Evolutionary conservation across 1,140 invertebrate genomes (phyloP).

Genomic region (Zaprionus africanus): DNA sequence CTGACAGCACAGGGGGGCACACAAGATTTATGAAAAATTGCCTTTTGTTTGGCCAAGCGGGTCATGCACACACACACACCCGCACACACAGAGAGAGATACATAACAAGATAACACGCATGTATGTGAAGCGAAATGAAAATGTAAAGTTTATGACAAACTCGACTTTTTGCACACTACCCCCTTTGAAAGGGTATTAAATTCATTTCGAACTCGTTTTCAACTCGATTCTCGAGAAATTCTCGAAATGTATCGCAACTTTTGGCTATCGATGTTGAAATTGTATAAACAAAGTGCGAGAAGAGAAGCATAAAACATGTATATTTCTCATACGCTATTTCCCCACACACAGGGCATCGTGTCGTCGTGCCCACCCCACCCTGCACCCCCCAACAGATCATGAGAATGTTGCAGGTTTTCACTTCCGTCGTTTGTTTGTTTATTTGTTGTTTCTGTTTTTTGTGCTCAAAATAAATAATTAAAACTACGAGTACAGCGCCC

Average conservation of each 20-base stretch:
- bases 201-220: neutral
- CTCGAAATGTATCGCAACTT: neutral
- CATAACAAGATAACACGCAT: conserved; percentile 69
- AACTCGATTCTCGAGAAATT: neutral
- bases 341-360: conserved; percentile 7
- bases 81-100: conserved; percentile 19
- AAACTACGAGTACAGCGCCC: conserved; percentile 8
- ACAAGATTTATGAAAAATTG: conserved; percentile 80
- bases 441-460: conserved; percentile 15
- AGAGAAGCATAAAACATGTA: neutral
- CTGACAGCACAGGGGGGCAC: conserved; percentile 7
- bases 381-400: neutral
- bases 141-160: conserved; percentile 71
- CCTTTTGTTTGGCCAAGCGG: conserved; percentile 76
- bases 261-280: neutral
- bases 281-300: neutral
- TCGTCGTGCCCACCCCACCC: neutral
- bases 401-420: conserved; percentile 34
- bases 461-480: conserved; percentile 35
- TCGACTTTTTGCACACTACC: conserved; percentile 11
- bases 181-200: neutral
- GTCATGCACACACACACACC: conserved; percentile 12
- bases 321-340: neutral
- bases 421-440: conserved; percentile 32
- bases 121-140: conserved; percentile 68